A percentile compares a stretch with the other conserved stretches of the same genome.
These are phyloP conservation scores for Girardinichthys multiradiatus DNA, from an alignment of 2,113 vertebrate genomes.

Conservation along the genomic window DNA sequence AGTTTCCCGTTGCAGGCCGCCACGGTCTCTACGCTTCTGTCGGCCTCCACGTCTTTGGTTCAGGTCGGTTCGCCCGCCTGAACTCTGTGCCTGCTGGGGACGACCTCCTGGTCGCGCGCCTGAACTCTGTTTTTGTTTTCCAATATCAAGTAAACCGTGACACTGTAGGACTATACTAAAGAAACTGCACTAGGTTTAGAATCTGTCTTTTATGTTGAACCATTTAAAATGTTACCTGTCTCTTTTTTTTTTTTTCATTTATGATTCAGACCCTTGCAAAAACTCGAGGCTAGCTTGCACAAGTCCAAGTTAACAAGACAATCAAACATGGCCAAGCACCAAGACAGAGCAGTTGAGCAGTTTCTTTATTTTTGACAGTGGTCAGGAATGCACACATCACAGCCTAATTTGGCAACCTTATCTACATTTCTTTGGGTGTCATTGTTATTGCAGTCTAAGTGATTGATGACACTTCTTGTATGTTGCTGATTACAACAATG, in stretches of 20 bases:
- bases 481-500: conserved; percentile 3
- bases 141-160: no score
- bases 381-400: conserved; percentile 22
- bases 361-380: conserved; percentile 41
- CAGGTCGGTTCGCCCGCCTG: no score
- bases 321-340: conserved; percentile 28
- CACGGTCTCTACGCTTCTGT: no score
- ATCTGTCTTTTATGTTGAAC: background rate
- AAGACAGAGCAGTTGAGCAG: conserved; percentile 42
- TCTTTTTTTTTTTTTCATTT: conserved; percentile 13
- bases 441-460: conserved; percentile 28
- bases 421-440: conserved; percentile 16
- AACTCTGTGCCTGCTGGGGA: no score
- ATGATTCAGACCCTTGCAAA: conserved; percentile 26
- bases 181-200: background rate
- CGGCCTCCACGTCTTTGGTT: no score
- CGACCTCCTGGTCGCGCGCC: no score
- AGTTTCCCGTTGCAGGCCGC: no score
- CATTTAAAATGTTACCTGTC: background rate
- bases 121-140: no score
- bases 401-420: conserved; percentile 17
- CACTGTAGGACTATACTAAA: background rate
- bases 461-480: conserved; percentile 10
- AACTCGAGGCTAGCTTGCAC: conserved; percentile 30
- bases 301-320: conserved; percentile 48